Evolutionary conservation across 2,113 vertebrate species (phyloP).

Genomic region (Patagioenas fasciata): DNA sequence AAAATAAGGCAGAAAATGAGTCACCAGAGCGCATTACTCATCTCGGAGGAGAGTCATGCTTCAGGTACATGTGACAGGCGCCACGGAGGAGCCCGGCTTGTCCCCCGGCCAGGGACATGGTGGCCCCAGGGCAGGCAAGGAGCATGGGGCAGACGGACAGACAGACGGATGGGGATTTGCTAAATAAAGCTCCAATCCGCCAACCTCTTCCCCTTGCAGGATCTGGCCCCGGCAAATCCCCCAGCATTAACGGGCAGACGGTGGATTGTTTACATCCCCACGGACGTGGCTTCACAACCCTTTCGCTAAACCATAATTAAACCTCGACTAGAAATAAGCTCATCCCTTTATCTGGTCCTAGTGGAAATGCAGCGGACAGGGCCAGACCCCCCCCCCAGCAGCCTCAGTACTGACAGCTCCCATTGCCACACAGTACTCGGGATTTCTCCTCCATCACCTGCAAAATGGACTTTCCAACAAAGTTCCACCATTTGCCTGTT

Average conservation of each 20-base stretch:
- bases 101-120: neutral
- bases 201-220: neutral
- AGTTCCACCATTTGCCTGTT: accelerated
- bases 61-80: constrained; percentile 54
- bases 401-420: accelerated
- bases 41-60: constrained; percentile 47
- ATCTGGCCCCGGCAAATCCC: constrained; percentile 6
- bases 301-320: accelerated
- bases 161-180: constrained; percentile 38
- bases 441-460: neutral
- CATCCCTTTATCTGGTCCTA: accelerated
- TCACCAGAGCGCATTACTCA: neutral
- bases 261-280: neutral
- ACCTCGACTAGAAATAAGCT: neutral
- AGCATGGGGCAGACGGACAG: neutral
- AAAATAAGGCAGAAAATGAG: neutral
- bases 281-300: neutral
- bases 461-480: accelerated
- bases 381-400: accelerated
- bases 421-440: accelerated
- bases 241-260: neutral
- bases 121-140: neutral
- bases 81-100: neutral
- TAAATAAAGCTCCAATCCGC: constrained; percentile 69
- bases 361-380: accelerated